Percentiles rank a stretch among this genome's conserved stretches.
These are phyloP conservation scores for Folsomia manolachei DNA, from an alignment of 2,888 invertebrate genomes.

Conservation along the genomic window DNA sequence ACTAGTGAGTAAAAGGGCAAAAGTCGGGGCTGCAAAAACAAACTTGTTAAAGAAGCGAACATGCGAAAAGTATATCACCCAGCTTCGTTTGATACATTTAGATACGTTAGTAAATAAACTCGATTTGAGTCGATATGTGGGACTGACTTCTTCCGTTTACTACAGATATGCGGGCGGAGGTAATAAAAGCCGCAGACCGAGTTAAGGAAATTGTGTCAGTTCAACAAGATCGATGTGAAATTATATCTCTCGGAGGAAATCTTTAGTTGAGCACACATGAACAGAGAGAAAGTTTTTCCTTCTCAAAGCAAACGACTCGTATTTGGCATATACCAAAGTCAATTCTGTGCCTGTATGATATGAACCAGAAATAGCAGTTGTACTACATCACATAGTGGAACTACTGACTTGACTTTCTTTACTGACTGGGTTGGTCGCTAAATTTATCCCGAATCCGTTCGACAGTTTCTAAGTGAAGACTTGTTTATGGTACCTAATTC, in stretches of 20 bases:
- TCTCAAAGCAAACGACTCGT: not conserved
- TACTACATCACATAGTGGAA: not conserved
- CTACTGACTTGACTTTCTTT: too few species aligned
- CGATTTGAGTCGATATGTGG: not conserved
- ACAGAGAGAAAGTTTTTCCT: not conserved
- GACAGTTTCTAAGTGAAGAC: not conserved
- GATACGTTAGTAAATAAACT: not conserved
- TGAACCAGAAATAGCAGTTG: not conserved
- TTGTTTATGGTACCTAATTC: not conserved
- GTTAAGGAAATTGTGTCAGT: slow-evolving; percentile 23
- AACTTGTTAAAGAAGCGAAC: not conserved
- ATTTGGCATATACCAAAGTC: too few species aligned
- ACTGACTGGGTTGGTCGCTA: not conserved
- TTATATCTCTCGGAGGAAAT: slow-evolving; percentile 32
- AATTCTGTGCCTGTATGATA: too few species aligned
- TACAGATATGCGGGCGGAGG: not conserved
- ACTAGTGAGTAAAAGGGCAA: not conserved
- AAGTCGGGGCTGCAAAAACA: not conserved
- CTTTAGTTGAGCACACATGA: slow-evolving; percentile 19
- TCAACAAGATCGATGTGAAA: slow-evolving; percentile 32
- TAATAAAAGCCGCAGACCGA: slow-evolving; percentile 12
- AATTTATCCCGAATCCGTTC: not conserved
- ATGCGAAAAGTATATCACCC: not conserved
- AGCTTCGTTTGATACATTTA: too few species aligned
- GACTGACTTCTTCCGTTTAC: not conserved